Evolutionary conservation across 2,797 vertebrate genomes (phyloP).

Genomic region (Geotrypetes seraphini): DNA sequence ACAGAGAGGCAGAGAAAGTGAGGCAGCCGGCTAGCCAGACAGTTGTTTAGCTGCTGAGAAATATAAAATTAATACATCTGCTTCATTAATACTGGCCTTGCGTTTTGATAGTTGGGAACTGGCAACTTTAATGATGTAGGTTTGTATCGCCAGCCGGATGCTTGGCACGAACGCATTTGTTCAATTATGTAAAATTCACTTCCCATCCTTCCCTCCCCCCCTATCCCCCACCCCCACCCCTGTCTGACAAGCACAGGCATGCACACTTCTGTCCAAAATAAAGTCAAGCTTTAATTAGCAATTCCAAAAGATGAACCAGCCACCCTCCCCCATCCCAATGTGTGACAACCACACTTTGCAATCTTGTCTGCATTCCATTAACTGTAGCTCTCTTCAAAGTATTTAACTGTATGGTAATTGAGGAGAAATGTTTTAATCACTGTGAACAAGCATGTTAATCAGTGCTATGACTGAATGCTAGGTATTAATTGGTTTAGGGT

Average conservation of each 20-base stretch:
- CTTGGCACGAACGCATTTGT: slow-evolving; percentile 78
- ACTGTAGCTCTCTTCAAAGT: slow-evolving; percentile 45
- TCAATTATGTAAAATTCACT: slow-evolving; percentile 64
- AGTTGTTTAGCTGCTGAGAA: slow-evolving; percentile 85
- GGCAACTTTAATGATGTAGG: slow-evolving; percentile 87
- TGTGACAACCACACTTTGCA: slow-evolving; percentile 42
- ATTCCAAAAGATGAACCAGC: slow-evolving; percentile 48
- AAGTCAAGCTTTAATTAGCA: slow-evolving; percentile 67
- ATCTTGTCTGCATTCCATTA: slow-evolving; percentile 54
- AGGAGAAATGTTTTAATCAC: slow-evolving; percentile 78
- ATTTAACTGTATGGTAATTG: slow-evolving; percentile 68
- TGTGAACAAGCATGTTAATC: slow-evolving; percentile 63
- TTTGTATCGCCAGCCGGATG: slow-evolving; percentile 66
- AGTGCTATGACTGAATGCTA: slow-evolving; percentile 56
- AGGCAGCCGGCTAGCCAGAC: slow-evolving; percentile 45
- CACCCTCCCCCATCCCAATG: slow-evolving; percentile 11
- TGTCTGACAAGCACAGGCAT: no score
- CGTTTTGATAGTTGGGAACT: slow-evolving; percentile 86
- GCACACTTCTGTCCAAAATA: slow-evolving; percentile 20
- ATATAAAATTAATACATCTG: slow-evolving; percentile 94
- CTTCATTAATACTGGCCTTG: slow-evolving; percentile 82
- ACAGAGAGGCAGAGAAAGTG: slow-evolving; percentile 45
- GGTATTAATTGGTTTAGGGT: slow-evolving; percentile 65
- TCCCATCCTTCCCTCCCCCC: slow-evolving; percentile 19
- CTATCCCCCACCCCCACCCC: slow-evolving; percentile 5